phyloP scores from a whole-genome alignment of 2,113 vertebrate species.

The Madoqua kirkii region DNA sequence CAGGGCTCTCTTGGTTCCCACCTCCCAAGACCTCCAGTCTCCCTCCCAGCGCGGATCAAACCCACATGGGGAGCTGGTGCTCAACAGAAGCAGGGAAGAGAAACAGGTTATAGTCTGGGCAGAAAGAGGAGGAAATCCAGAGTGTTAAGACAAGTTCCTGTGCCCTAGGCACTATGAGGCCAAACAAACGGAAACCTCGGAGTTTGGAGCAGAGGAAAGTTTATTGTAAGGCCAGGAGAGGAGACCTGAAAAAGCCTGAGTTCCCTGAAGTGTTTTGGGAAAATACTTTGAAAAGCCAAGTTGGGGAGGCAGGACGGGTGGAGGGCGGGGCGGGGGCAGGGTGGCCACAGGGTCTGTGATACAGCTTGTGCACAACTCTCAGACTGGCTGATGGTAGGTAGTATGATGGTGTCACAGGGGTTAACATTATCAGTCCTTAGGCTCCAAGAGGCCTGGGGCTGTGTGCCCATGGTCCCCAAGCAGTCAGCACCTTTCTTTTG shows the following conservation, averaged over 20 bases:
- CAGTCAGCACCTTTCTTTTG: background rate
- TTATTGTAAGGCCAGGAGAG: background rate
- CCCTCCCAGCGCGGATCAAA: background rate
- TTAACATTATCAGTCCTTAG: background rate
- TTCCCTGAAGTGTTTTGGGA: background rate
- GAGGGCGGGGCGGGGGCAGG: rapidly evolving
- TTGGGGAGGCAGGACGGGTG: background rate
- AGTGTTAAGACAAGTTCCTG: background rate
- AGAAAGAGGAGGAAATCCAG: background rate
- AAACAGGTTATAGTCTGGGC: background rate
- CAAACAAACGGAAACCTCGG: background rate
- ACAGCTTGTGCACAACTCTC: background rate
- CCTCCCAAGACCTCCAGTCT: background rate
- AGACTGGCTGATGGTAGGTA: background rate
- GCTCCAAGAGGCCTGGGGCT: background rate
- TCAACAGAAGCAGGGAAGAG: background rate
- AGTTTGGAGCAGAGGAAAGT: background rate
- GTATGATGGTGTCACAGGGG: background rate
- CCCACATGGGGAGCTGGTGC: background rate
- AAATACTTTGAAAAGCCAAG: background rate
- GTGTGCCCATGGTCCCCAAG: background rate
- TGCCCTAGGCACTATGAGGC: background rate
- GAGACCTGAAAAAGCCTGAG: background rate
- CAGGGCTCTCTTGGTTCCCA: background rate
- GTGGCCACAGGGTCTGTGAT: background rate